Base-by-base conservation (phyloP, 2,888 invertebrate genomes). In the Drosophila rellima region DNA sequence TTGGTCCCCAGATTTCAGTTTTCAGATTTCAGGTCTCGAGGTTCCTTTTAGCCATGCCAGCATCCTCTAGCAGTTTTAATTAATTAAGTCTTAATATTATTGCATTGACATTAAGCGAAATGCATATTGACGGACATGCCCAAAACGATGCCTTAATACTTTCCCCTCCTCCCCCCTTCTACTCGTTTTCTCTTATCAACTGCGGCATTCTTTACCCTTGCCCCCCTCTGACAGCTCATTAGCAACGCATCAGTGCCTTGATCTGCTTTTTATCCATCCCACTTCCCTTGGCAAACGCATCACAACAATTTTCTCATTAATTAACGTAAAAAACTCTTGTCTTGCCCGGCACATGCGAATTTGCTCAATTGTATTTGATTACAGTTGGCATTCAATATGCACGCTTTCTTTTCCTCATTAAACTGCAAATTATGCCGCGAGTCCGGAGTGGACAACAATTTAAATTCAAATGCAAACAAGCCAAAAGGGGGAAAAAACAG, bases 71-170 rank as follows among this genome's bases (percentile, higher is more conserved):
- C 75, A 72, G 64, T 81, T 82, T 89, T 82, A 82, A 88, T 90
- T 90, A 90, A 90, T 90, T 84, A 89, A 88, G 89, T 88, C 89
- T 88, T 88, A 84, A 90, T 89, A 89, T 80, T 87, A 80, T 86
- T 87, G 75, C 78, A 70, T 83, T 83, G 88, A 80, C 81, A 86
- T 82, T 88, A 77, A 80, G 78, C 80, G 76, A 59, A 78, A 80
- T 78, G 66, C 84, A 72, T 73, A 74, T 84, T 73, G 74, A 80
- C 52, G 72, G 50, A 51, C 40, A 47, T 57, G 52, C 57, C 60
- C 54, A 60, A 60, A 35, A 39, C 26, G 52, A 44, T 31, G 61
- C 60, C 68, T 52, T 45, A 61, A 52, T 35, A 17, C 44, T 29
- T 40, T 35, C 33, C 45, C 57, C 57, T 18, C 20, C 39, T 8